These are phyloP conservation scores for Apeltes quadracus DNA, from an alignment of 2,113 vertebrate genomes.

Conservation along the genomic window DNA sequence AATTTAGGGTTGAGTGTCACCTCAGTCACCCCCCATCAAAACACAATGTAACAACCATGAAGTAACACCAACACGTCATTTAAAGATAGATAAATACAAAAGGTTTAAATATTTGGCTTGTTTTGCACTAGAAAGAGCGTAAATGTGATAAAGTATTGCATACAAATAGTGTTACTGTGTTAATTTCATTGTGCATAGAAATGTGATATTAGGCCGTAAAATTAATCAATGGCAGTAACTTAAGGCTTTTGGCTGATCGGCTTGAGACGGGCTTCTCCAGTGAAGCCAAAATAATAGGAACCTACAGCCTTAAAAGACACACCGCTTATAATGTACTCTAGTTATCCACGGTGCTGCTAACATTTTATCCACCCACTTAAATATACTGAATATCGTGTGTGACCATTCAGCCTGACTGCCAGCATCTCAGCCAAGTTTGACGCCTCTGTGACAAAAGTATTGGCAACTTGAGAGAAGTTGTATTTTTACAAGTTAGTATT, in stretches of 20 bases:
- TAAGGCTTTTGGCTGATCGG: constrained; percentile 63
- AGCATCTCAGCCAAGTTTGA: background rate
- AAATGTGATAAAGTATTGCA: background rate
- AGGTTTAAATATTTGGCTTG: constrained; percentile 17
- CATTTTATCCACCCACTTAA: background rate
- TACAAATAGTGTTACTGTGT: background rate
- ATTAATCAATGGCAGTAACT: constrained; percentile 32
- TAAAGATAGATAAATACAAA: background rate
- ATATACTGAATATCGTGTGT: background rate
- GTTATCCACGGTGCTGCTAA: background rate
- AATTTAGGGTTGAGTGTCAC: no score
- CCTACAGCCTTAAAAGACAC: background rate
- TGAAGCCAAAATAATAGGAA: background rate
- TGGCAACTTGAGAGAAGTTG: constrained; percentile 1
- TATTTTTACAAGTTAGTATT: background rate
- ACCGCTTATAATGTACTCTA: background rate
- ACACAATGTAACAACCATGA: background rate
- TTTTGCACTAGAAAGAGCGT: background rate
- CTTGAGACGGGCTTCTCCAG: background rate
- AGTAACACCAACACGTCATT: background rate
- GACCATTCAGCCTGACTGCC: background rate
- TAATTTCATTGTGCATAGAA: constrained; percentile 51
- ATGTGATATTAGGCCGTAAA: background rate
- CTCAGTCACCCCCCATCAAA: no score
- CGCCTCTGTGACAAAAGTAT: background rate